These are phyloP conservation scores for Galaxias olidus DNA, from an alignment of 2,797 vertebrate genomes.

Conservation along the genomic window DNA sequence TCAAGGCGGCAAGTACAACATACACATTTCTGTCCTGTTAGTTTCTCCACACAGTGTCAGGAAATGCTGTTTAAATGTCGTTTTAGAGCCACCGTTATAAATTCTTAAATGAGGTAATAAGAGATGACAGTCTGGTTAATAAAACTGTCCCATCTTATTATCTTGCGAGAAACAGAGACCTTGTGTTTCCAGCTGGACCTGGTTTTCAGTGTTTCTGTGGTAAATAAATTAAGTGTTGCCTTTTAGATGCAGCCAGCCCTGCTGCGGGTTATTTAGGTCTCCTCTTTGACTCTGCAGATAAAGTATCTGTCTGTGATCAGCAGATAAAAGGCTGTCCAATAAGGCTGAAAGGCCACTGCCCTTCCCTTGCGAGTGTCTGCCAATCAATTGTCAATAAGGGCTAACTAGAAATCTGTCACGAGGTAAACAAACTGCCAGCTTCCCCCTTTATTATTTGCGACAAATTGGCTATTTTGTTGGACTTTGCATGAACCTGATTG, in stretches of 20 bases:
- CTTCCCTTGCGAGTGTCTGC: background rate
- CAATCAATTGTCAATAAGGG: background rate
- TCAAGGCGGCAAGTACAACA: too few relatives aligned
- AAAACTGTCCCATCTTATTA: too few relatives aligned
- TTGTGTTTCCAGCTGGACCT: too few relatives aligned
- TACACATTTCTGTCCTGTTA: too few relatives aligned
- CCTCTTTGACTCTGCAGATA: background rate
- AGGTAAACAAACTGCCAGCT: background rate
- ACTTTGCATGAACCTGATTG: background rate
- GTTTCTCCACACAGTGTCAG: too few relatives aligned
- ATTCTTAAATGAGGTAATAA: too few relatives aligned
- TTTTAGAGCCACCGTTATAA: too few relatives aligned
- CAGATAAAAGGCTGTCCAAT: background rate
- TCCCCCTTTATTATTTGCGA: background rate
- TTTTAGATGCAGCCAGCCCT: background rate
- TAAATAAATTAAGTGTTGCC: too few relatives aligned
- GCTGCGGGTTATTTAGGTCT: background rate
- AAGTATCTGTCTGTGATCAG: background rate
- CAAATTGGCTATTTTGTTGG: background rate
- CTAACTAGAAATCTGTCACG: background rate
- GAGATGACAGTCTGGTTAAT: too few relatives aligned
- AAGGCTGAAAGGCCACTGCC: constrained; percentile 1
- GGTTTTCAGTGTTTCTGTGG: too few relatives aligned
- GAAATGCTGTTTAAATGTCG: too few relatives aligned
- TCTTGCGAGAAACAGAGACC: too few relatives aligned